A percentile compares a stretch with the other conserved stretches of the same genome.
phyloP scores from a whole-genome alignment of 2,797 vertebrate genomes.

The Urocyon cinereoargenteus region DNA sequence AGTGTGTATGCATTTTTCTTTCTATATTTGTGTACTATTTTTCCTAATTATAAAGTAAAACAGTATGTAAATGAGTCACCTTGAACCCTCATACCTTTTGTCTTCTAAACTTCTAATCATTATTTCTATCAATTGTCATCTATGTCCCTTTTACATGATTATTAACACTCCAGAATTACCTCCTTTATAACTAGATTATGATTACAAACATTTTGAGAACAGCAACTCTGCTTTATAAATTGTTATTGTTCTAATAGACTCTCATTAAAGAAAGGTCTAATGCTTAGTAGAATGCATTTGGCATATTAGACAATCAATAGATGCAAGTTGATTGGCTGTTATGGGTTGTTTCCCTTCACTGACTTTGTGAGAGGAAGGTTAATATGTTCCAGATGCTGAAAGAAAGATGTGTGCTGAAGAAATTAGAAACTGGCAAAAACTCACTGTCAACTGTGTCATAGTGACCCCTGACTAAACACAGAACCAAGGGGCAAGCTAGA shows the following conservation, averaged over 20 bases:
- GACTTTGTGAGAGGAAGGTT: constrained; percentile 37
- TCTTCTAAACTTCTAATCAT: background rate
- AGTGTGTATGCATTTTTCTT: background rate
- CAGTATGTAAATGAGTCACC: background rate
- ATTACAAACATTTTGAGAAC: constrained; percentile 13
- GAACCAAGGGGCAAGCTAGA: background rate
- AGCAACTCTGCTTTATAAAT: background rate
- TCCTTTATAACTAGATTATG: background rate
- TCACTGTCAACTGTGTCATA: background rate
- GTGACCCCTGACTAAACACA: background rate
- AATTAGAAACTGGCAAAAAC: background rate
- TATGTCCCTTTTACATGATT: background rate
- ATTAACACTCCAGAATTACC: background rate
- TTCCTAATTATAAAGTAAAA: background rate
- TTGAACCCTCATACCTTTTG: background rate
- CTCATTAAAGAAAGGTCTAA: constrained; percentile 8
- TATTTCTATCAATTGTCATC: background rate
- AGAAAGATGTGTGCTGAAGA: background rate
- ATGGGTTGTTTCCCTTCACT: background rate
- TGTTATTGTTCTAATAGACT: background rate
- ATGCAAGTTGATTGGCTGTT: background rate
- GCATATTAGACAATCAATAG: constrained; percentile 28
- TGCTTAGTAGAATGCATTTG: background rate
- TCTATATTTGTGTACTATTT: background rate
- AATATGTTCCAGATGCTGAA: constrained; percentile 34